phyloP scores from a whole-genome alignment of 2,113 vertebrate species.

The Chamaetylas fuelleborni region DNA sequence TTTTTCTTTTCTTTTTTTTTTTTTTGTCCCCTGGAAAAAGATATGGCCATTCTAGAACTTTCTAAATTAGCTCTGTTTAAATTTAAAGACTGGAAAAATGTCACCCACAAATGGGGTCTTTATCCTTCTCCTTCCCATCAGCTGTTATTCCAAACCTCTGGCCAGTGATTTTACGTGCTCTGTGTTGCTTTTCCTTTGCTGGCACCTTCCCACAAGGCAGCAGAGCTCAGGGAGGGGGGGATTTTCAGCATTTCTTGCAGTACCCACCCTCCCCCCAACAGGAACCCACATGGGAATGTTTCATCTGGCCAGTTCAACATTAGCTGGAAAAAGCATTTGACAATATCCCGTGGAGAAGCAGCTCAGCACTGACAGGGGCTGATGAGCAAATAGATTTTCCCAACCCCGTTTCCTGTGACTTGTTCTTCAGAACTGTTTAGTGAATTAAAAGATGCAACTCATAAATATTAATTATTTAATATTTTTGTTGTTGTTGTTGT shows the following conservation, averaged over 20 bases:
- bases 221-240: not conserved
- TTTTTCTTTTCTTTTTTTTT: not conserved
- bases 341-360: constrained; percentile 16
- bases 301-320: constrained; percentile 34
- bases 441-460: not conserved
- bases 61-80: constrained; percentile 1
- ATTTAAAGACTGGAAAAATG: constrained; percentile 6
- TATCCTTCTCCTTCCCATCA: not conserved
- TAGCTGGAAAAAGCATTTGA: constrained; percentile 45
- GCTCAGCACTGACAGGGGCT: constrained; percentile 12
- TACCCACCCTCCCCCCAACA: not conserved
- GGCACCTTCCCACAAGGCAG: not conserved
- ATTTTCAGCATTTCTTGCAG: constrained; percentile 12
- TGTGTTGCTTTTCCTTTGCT: constrained; percentile 9
- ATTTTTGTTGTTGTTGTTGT: too few species aligned
- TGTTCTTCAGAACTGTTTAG: not conserved
- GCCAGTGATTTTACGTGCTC: not conserved
- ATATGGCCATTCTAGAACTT: constrained; percentile 22
- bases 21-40: not conserved
- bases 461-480: not conserved
- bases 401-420: not conserved
- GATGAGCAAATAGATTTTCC: constrained; percentile 30
- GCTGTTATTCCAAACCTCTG: not conserved
- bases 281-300: constrained; percentile 41
- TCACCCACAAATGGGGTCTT: not conserved